These are phyloP conservation scores for Oscheius sp. DNA, from an alignment of 2,888 invertebrate genomes.

Conservation along the genomic window DNA sequence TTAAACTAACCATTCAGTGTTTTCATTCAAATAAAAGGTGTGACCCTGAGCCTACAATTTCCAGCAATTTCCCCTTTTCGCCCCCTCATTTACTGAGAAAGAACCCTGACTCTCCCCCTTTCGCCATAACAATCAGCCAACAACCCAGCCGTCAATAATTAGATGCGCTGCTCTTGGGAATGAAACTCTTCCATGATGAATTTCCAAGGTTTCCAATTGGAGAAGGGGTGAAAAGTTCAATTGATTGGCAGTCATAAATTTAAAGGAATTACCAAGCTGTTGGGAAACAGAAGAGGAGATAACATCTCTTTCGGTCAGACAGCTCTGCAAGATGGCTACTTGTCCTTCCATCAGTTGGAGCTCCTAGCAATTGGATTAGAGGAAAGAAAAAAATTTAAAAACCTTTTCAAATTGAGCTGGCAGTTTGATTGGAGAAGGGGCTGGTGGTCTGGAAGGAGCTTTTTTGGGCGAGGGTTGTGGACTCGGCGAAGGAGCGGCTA, in stretches of 20 bases:
- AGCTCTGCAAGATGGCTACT: slow-evolving; percentile 67
- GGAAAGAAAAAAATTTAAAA: background rate
- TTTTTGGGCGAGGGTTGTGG: slow-evolving; percentile 11
- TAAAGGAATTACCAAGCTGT: slow-evolving; percentile 9
- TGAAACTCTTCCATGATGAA: background rate
- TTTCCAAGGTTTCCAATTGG: no score
- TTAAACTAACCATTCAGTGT: no score
- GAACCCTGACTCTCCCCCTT: no score
- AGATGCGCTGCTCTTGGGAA: background rate
- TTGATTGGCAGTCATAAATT: background rate
- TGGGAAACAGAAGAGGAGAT: slow-evolving; percentile 40
- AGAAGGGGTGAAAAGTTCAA: no score
- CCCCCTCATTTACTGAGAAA: no score
- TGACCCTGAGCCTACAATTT: no score
- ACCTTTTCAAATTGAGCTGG: background rate
- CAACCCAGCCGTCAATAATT: no score
- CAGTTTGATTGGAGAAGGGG: background rate
- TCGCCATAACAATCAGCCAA: no score
- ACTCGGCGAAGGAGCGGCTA: background rate
- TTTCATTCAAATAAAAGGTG: no score
- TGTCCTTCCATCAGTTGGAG: slow-evolving; percentile 69
- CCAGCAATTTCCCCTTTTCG: no score
- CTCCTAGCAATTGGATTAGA: slow-evolving; percentile 52
- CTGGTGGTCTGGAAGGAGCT: background rate
- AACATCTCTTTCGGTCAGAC: slow-evolving; percentile 69